Percentiles rank a stretch among this genome's conserved stretches.
phyloP scores from a whole-genome alignment of 2,113 vertebrate species.

The Pollachius pollachius region DNA sequence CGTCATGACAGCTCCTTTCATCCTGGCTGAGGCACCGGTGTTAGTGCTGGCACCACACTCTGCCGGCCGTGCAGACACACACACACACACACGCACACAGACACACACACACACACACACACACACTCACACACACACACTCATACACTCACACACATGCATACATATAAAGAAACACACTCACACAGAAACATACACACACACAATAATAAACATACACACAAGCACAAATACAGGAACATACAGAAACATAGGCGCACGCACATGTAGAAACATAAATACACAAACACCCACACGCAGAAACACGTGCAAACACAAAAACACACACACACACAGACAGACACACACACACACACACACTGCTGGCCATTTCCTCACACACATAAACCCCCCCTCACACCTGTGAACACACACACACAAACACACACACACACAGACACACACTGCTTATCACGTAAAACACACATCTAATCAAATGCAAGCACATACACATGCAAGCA shows the following conservation, averaged over 20 bases:
- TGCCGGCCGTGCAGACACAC: conserved; percentile 46
- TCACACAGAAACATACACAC: conserved; percentile 5
- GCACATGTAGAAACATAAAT: too few relatives aligned
- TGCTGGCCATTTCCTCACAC: conserved; percentile 45
- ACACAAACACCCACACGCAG: conserved; percentile 25
- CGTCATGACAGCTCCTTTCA: conserved; percentile 76
- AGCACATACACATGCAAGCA: conserved; percentile 27
- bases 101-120: conserved; percentile 30
- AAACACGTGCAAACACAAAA: background rate
- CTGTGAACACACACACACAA: conserved; percentile 24
- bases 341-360: conserved; percentile 16
- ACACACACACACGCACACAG: conserved; percentile 29
- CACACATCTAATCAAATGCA: conserved; percentile 13
- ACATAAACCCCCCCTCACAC: background rate
- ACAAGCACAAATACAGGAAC: conserved; percentile 25
- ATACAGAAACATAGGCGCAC: conserved; percentile 8
- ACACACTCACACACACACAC: conserved; percentile 13
- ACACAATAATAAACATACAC: conserved; percentile 20
- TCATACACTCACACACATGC: conserved; percentile 27
- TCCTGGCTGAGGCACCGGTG: conserved; percentile 66
- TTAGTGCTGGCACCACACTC: conserved; percentile 71
- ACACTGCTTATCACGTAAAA: background rate
- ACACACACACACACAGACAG: conserved; percentile 25
- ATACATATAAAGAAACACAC: conserved; percentile 17
- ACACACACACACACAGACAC: conserved; percentile 24